Base-by-base conservation (phyloP, 2,888 invertebrate species). In the Agriopis aurantiaria region DNA sequence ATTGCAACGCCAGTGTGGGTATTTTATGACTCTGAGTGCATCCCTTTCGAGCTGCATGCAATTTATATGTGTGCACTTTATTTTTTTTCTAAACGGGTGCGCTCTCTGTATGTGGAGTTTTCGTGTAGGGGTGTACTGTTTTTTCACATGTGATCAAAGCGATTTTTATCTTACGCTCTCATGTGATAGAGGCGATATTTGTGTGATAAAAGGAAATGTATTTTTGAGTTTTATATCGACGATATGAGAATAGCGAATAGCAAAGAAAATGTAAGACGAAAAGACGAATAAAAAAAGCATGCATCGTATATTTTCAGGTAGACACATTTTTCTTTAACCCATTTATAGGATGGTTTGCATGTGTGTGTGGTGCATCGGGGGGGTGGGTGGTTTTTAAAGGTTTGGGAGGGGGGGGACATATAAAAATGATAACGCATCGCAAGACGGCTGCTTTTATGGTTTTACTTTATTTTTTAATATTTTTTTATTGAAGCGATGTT, bases 361-460 rank as follows among this genome's bases (percentile, higher is more conserved):
- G 89, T 86, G 91, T 89, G 91, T 82, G 88, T 80, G 84, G 78
- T 75, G 73, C 91, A 91, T 87, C 86, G 82, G 83, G 88, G 80
- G 77, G 80, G 80, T 83, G 87, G 80, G 69, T 81, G 86, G 90
- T 57, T 69, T 69, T 65, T 57, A 53, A 69, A 65, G 88, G 85
- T 86, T 85, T 78, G 84, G 84, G 78, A 81, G 84, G 87, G 88
- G 87, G 88, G 80, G 73, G 87, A 33, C 93, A 93, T 93, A 94
- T 94, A 93, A 94, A 94, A 94, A 94, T 94, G 93, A 94, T 94
- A 93, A 94, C 93, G 93, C 93, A 94, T 93, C 91, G 92, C 93
- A 92, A 94, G 93, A 93, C 93, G 93, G 92, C 92, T 84, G 93
- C 93, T 93, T 94, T 94, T 93, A 94, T 93, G 91, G 92, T 89